Evolutionary conservation across 1,140 invertebrate genomes (phyloP).

Genomic region (Drosophila pandora): DNA sequence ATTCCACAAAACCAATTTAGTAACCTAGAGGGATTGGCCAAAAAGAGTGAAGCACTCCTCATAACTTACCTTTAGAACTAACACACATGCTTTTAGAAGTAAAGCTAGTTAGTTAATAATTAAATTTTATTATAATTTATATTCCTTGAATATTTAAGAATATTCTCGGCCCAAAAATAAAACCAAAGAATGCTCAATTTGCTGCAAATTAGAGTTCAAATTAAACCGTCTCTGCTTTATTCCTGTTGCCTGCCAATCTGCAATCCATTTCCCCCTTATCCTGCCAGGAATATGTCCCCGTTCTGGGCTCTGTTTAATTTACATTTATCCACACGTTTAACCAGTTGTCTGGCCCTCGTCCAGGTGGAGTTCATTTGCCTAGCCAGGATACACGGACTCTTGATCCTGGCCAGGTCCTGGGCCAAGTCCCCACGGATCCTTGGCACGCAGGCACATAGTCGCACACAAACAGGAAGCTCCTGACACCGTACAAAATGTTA

Average conservation of each 20-base stretch:
- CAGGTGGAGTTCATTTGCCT: conserved; percentile 69
- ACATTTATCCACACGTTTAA: conserved; percentile 81
- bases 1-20: conserved; percentile 11
- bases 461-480: conserved; percentile 71
- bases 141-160: too few species aligned
- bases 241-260: conserved; percentile 26
- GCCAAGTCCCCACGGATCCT: conserved; percentile 51
- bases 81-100: too few species aligned
- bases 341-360: conserved; percentile 41
- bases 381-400: conserved; percentile 20
- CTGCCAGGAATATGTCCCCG: conserved; percentile 14
- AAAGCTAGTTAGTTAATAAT: too few species aligned
- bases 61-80: background rate
- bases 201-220: conserved; percentile 22
- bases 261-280: conserved; percentile 16
- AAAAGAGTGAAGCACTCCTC: background rate
- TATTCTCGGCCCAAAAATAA: background rate
- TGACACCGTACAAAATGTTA: conserved; percentile 83
- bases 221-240: conserved; percentile 14
- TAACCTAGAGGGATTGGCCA: background rate
- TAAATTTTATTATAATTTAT: too few species aligned
- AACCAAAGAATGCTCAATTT: conserved; percentile 14
- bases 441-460: conserved; percentile 58
- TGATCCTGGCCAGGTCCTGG: conserved; percentile 15
- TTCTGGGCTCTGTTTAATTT: conserved; percentile 77